Conservation (phyloP, 2,113 vertebrate species). For the Nannospalax galili region DNA sequence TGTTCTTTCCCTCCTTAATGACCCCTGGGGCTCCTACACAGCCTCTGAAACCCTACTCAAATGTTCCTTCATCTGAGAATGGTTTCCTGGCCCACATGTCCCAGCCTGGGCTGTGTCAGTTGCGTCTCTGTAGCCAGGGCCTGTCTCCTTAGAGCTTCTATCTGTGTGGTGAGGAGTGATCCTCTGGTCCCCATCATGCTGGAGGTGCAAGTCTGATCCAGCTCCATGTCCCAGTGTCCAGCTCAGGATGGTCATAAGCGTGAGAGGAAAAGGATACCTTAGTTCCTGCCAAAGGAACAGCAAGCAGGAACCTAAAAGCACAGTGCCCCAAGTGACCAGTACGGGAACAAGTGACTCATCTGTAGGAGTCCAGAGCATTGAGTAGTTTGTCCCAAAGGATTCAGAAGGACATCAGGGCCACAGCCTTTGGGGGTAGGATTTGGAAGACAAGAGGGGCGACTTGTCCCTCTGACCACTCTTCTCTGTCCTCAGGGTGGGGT, state of each 20-base stretch:
- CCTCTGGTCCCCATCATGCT: too few relatives aligned
- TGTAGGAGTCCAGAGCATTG: neutral
- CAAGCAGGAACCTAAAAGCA: neutral
- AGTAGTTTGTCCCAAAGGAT: too few relatives aligned
- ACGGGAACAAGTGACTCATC: accelerated
- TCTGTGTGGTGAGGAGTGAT: too few relatives aligned
- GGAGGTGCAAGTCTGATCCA: too few relatives aligned
- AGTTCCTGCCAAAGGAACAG: neutral
- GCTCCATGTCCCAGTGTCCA: neutral
- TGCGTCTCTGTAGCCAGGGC: too few relatives aligned
- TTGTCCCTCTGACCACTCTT: neutral
- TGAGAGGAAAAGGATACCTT: neutral
- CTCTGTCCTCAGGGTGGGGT: neutral
- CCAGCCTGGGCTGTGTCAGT: too few relatives aligned
- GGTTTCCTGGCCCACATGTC: too few relatives aligned
- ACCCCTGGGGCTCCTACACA: too few relatives aligned
- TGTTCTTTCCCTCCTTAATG: too few relatives aligned
- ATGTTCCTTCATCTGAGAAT: too few relatives aligned
- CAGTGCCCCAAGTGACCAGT: accelerated
- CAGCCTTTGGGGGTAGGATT: neutral
- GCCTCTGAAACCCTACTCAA: too few relatives aligned
- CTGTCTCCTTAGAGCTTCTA: too few relatives aligned
- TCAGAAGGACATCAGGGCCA: neutral
- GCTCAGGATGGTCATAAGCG: accelerated
- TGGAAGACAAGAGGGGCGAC: neutral